Base-by-base conservation (phyloP, 2,113 vertebrate species). In the Platysternon megacephalum region DNA sequence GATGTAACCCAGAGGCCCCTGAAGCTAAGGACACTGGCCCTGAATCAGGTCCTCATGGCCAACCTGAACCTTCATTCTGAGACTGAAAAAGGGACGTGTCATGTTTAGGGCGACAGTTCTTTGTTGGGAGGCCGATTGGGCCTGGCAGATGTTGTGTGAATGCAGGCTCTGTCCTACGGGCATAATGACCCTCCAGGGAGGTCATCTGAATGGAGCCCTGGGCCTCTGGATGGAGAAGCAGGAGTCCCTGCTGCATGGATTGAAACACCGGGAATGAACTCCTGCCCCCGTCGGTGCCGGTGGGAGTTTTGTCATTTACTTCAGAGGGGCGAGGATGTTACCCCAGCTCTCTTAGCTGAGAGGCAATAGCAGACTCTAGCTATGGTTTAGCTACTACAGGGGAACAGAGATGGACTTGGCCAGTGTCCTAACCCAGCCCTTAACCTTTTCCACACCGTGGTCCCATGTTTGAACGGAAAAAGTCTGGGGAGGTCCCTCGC, bases 111-210 rank as follows among this genome's bases (percentile, higher is more conserved):
- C 4, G 91, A 53, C 83, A 42, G 39, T 6, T 48, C 19, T 44
- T 24, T 48, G 46, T 53, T 82, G 84, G 53, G 29, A 89, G 55
- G 65, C 79, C 72, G 35, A 42, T 44, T 51, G 28, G 56, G 16
- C 1, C 7, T n/a, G 0, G 3, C 51, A 26, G 72, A 6, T 39
- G 65, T 16, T 39, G 65, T 16, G 53, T n/a, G 6, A 11, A 24
- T 3, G 11, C 29, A 55, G 79, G 68, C 14, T 86, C 83, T 4
- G 6, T 79, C 3, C 0, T 3, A 42, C 56, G 19, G 29, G 24
- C 14, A 28, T 16, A 4, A 2, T 12, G 3, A 11, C 79, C 29
- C 14, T 44, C n/a, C 0, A 0, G 56, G 12, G 68, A 49, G 68
- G 17, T 94, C 68, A 58, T 16, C 10, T 8, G 2, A 42, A 42